Evolutionary conservation across 1,140 invertebrate species (phyloP), one percentile per base, ranked within the genome.

Genomic region (Leptonema lineaticorne): DNA sequence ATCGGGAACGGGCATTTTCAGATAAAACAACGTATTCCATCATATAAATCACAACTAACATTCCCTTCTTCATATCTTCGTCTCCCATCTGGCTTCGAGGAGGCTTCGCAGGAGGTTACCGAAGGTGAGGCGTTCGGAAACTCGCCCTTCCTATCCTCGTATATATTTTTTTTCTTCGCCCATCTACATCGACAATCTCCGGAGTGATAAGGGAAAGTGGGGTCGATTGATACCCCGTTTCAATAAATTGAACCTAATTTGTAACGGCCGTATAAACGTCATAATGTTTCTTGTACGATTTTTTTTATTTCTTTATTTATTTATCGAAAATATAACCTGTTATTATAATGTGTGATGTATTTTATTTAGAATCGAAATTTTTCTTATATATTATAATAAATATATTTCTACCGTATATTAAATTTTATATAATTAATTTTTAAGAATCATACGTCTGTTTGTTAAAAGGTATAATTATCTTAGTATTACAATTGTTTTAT

Each of bases 31-130:
- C 57, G 63, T 67, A 70, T 70, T 70, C 65, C 53, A 28, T 46
- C 67, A 41, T 66, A 71, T 71, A 71, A 71, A 71, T 71, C 70
- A 71, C 70, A 71, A 67, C 70, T 71, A 68, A 65, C 64, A 67
- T 63, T 29, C 59, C 56, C 41, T 58, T 50, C 45, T n/a, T 62
- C 67, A 60, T 71, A 71, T 71, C 69, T 68, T 11, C 50, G 37
- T 70, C 66, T 59, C 53, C 56, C 30, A 68, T 68, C 70, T 16
- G 33, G 26, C 8, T 48, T 24, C n/a, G 59, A 6, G n/a, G 56
- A 14, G 14, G 41, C 20, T 53, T 18, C 9, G 1, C 22, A 7
- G 50, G 50, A n/a, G 2, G n/a, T 33, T 33, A 6, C 11, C 11
- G 18, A 24, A 24, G 22, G 50, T 53, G 50, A 24, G 50, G 24